These are phyloP conservation scores for Turritopsis rubra DNA, from an alignment of 30 jellyfish, hydroid and myxozoan species.

Conservation along the genomic window DNA sequence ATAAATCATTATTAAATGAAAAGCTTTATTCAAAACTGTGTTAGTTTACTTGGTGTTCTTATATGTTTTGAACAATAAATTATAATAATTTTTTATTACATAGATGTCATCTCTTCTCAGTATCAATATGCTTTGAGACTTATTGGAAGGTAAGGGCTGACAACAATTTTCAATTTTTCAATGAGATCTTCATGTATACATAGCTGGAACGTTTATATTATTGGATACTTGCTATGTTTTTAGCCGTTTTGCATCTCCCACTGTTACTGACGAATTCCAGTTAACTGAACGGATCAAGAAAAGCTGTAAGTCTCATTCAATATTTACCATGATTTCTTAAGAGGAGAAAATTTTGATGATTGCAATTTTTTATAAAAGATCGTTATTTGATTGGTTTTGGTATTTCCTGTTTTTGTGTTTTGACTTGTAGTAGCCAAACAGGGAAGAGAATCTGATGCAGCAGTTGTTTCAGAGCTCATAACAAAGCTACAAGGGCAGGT, in stretches of 20 bases:
- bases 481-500: slow-evolving; percentile 81
- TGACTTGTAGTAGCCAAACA: slow-evolving; percentile 67
- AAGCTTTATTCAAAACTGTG: too few relatives aligned
- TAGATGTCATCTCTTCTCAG: slow-evolving; percentile 52
- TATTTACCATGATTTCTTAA: too few relatives aligned
- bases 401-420: background rate
- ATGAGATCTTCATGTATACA: too few relatives aligned
- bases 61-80: too few relatives aligned
- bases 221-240: too few relatives aligned
- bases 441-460: slow-evolving; percentile 78
- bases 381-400: background rate
- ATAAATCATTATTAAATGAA: too few relatives aligned
- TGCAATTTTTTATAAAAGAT: background rate
- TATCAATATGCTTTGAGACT: slow-evolving; percentile 77
- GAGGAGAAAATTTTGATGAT: background rate
- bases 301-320: slow-evolving; percentile 33
- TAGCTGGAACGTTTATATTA: too few relatives aligned
- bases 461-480: slow-evolving; percentile 60
- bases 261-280: slow-evolving; percentile 73
- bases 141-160: slow-evolving; percentile 76
- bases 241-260: slow-evolving; percentile 87
- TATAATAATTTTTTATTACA: background rate
- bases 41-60: too few relatives aligned
- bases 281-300: slow-evolving; percentile 72
- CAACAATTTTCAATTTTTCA: too few relatives aligned